Evolutionary conservation across 2,888 invertebrate genomes (phyloP).

Genomic region (Saturnia pavonia): DNA sequence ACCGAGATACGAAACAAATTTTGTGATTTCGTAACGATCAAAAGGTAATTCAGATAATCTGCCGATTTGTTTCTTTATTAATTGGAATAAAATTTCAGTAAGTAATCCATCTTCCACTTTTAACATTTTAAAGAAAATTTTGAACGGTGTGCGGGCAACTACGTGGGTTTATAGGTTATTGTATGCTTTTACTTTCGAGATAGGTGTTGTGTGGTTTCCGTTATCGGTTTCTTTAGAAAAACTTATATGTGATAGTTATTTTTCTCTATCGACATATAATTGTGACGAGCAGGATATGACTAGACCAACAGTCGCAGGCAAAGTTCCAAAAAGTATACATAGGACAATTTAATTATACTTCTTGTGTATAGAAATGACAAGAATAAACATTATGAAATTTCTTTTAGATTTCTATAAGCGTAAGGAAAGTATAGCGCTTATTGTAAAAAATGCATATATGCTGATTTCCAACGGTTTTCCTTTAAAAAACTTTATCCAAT

Average conservation of each 20-base stretch:
- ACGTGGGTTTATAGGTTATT: neutral
- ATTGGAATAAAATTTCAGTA: neutral
- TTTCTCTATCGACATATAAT: conserved; percentile 1
- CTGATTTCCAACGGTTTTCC: no score
- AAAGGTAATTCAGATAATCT: conserved; percentile 6
- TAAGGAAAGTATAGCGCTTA: no score
- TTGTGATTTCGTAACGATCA: conserved; percentile 11
- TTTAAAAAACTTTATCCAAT: no score
- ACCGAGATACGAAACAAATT: conserved; percentile 11
- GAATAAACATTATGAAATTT: neutral
- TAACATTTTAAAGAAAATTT: neutral
- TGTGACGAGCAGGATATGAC: conserved; percentile 12
- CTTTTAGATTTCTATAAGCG: neutral
- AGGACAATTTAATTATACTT: conserved; percentile 6
- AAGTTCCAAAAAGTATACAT: conserved; percentile 4
- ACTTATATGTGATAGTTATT: neutral
- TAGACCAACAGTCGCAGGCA: conserved; percentile 13
- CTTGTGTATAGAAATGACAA: neutral
- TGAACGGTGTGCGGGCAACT: neutral
- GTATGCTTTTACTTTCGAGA: neutral
- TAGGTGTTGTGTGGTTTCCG: conserved; percentile 13
- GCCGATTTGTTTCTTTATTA: neutral
- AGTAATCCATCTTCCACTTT: neutral
- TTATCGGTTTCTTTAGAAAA: conserved; percentile 13
- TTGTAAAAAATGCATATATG: no score